phyloP scores from a whole-genome alignment of 1,140 invertebrate genomes.

The Teleogryllus occipitalis region DNA sequence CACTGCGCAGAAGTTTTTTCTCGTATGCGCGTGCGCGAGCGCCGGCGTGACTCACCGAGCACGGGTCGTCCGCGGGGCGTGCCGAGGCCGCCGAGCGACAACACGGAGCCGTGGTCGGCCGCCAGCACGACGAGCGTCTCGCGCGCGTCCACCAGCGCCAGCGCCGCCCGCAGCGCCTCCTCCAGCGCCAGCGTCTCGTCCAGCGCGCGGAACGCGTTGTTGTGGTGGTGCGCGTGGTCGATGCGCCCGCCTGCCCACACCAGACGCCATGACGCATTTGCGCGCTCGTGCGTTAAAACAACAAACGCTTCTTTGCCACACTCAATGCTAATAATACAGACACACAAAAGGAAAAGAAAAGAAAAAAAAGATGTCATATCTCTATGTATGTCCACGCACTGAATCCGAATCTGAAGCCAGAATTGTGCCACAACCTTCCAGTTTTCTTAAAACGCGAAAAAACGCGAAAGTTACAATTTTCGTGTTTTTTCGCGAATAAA shows the following conservation, averaged over 20 bases:
- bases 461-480: too few relatives aligned
- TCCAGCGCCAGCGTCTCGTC: conserved; percentile 72
- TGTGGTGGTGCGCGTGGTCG: conserved; percentile 76
- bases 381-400: too few relatives aligned
- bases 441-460: too few relatives aligned
- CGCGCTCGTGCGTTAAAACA: background rate
- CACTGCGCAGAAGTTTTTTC: too few relatives aligned
- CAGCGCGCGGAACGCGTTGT: conserved; percentile 63
- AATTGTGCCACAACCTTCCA: too few relatives aligned
- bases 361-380: too few relatives aligned
- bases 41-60: conserved; percentile 42
- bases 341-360: too few relatives aligned
- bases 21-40: too few relatives aligned
- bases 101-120: conserved; percentile 71
- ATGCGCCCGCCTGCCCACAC: conserved; percentile 60
- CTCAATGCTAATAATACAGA: too few relatives aligned
- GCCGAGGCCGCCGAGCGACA: conserved; percentile 64
- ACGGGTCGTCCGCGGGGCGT: conserved; percentile 56
- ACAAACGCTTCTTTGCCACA: too few relatives aligned
- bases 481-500: too few relatives aligned
- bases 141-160: conserved; percentile 54
- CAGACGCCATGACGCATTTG: background rate
- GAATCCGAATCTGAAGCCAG: too few relatives aligned
- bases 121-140: conserved; percentile 73
- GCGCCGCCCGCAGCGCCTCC: conserved; percentile 56